Evolutionary conservation across 1,140 invertebrate species (phyloP).

Genomic region (Meteorus sp.): DNA sequence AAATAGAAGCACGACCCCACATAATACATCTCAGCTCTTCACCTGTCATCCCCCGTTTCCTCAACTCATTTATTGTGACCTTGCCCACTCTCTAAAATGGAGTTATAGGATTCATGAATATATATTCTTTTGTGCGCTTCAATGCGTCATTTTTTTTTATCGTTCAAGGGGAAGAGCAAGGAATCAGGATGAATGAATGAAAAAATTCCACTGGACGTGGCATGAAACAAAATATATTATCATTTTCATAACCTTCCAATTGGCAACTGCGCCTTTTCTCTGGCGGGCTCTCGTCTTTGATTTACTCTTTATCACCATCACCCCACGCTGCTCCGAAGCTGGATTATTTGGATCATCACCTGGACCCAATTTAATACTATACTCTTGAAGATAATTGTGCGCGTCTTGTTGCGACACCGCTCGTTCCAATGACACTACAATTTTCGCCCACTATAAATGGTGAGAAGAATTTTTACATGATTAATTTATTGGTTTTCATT

Average conservation of each 20-base stretch:
- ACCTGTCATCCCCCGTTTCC: conserved; percentile 81
- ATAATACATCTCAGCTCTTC: conserved; percentile 82
- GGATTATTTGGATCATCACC: conserved; percentile 73
- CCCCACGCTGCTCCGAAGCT: conserved; percentile 81
- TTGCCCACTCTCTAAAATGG: conserved; percentile 79
- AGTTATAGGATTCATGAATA: too few species aligned
- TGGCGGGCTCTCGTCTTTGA: conserved; percentile 95
- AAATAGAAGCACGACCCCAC: conserved; percentile 86
- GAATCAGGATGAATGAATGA: neutral
- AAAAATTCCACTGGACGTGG: neutral
- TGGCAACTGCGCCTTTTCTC: conserved; percentile 91
- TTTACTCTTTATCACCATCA: conserved; percentile 98
- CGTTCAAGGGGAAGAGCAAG: neutral
- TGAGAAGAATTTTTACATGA: too few species aligned
- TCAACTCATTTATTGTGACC: conserved; percentile 80
- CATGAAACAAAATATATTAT: neutral
- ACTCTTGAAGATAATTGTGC: conserved; percentile 89
- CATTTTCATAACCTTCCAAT: conserved; percentile 85
- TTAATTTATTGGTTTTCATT: too few species aligned
- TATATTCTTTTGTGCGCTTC: too few species aligned
- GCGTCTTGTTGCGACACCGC: conserved; percentile 88
- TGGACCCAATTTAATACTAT: conserved; percentile 88
- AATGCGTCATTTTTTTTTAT: too few species aligned
- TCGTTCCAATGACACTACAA: conserved; percentile 92
- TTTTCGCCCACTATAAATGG: conserved; percentile 91